These are phyloP conservation scores for Cryptus armator DNA, from an alignment of 2,888 invertebrate genomes.

Conservation along the genomic window DNA sequence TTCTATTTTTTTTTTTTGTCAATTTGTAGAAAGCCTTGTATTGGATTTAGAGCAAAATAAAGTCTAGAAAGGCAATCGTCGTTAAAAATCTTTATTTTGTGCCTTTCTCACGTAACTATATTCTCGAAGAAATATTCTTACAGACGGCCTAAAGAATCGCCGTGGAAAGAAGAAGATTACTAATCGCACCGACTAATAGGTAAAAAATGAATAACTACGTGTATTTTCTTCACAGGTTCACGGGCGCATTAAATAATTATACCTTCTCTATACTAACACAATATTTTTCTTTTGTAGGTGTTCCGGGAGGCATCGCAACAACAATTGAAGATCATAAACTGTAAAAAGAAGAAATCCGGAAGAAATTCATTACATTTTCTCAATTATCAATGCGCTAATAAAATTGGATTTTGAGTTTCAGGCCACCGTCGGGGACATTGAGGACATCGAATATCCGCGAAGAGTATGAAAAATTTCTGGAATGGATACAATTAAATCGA, in stretches of 20 bases:
- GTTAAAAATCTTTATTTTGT: conserved; percentile 50
- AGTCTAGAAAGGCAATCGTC: conserved; percentile 84
- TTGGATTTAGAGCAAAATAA: conserved; percentile 85
- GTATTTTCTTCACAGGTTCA: conserved; percentile 18
- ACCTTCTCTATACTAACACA: conserved; percentile 52
- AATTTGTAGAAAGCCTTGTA: conserved; percentile 84
- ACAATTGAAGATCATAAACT: background rate
- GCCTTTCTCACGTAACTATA: conserved; percentile 31
- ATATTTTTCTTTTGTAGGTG: conserved; percentile 64
- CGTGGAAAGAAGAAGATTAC: background rate
- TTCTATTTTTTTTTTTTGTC: conserved; percentile 72
- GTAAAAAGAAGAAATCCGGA: background rate
- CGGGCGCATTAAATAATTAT: background rate
- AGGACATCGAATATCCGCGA: background rate
- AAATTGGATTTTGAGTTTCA: conserved; percentile 69
- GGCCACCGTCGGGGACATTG: conserved; percentile 29
- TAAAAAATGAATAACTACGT: background rate
- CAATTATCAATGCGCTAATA: conserved; percentile 33
- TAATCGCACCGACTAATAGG: background rate
- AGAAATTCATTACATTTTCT: background rate
- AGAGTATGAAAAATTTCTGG: conserved; percentile 8
- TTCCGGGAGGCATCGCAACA: conserved; percentile 21
- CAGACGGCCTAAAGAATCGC: background rate
- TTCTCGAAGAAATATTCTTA: conserved; percentile 2
- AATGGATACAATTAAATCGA: background rate